Conservation (phyloP, 2,113 vertebrate species). For the Actenoides lindsayi region DNA sequence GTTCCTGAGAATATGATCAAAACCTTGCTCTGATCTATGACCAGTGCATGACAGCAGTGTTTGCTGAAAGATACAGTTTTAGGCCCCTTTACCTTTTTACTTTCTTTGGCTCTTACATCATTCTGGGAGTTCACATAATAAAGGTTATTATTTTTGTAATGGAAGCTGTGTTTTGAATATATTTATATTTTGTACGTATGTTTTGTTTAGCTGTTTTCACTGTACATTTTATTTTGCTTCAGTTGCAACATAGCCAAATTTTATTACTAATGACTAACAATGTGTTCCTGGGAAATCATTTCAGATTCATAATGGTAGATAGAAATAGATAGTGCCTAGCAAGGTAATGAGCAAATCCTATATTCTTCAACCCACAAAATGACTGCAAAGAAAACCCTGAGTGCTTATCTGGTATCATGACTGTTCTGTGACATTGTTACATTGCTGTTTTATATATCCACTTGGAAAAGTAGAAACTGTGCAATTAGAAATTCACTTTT, state of each 20-base stretch:
- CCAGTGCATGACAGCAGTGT: rapidly evolving
- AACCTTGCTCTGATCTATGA: too few relatives aligned
- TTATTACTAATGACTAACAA: not conserved
- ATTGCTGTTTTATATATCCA: not conserved
- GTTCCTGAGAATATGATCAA: too few relatives aligned
- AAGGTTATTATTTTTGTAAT: not conserved
- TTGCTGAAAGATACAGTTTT: not conserved
- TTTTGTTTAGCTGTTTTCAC: not conserved
- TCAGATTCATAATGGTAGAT: not conserved
- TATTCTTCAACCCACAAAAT: not conserved
- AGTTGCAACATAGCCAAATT: not conserved
- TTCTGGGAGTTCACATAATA: not conserved
- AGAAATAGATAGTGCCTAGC: not conserved
- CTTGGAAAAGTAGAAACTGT: not conserved
- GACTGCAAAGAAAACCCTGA: not conserved
- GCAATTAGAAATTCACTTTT: not conserved
- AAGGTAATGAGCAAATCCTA: not conserved
- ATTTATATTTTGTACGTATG: not conserved
- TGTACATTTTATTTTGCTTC: not conserved
- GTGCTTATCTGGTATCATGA: not conserved
- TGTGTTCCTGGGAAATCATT: not conserved
- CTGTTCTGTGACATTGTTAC: not conserved
- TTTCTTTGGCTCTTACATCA: not conserved
- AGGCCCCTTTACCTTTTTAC: not conserved
- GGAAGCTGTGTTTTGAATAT: not conserved